These are phyloP conservation scores for Pterostichus niger DNA, from an alignment of 2,888 invertebrate species.

Conservation along the genomic window DNA sequence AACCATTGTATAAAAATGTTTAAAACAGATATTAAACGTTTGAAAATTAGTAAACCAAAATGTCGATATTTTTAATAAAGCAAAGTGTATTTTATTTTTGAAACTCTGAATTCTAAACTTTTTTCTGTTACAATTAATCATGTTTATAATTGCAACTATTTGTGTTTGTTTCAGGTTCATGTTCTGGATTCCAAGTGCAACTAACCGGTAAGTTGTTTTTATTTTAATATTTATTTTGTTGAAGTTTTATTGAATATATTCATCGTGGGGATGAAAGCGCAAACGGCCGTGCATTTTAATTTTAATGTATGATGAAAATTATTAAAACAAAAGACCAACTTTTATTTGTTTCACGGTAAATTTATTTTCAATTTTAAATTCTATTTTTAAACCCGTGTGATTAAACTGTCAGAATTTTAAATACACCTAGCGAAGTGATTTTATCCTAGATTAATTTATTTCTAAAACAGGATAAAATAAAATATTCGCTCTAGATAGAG, in stretches of 20 bases:
- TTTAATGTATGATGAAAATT: slow-evolving; percentile 33
- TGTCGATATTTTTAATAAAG: no score
- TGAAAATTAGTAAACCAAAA: no score
- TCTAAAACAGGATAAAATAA: slow-evolving; percentile 23
- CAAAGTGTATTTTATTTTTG: no score
- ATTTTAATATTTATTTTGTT: slow-evolving; percentile 18
- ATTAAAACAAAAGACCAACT: slow-evolving; percentile 49
- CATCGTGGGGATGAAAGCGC: background rate
- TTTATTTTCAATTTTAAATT: slow-evolving; percentile 53
- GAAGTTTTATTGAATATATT: slow-evolving; percentile 33
- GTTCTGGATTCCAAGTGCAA: background rate
- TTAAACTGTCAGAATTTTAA: slow-evolving; percentile 39
- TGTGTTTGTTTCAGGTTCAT: background rate
- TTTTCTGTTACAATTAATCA: no score
- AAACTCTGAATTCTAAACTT: no score
- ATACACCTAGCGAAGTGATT: slow-evolving; percentile 38
- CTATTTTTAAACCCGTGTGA: slow-evolving; percentile 44
- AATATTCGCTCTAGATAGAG: background rate
- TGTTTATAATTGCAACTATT: no score
- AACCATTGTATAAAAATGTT: no score
- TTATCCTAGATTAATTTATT: slow-evolving; percentile 48
- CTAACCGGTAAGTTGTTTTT: background rate
- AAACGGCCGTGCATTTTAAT: slow-evolving; percentile 20
- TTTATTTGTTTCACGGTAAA: slow-evolving; percentile 51
- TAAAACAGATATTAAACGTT: no score